These are phyloP conservation scores for Lithobates pipiens DNA, from an alignment of 2,797 vertebrate genomes.

Conservation along the genomic window DNA sequence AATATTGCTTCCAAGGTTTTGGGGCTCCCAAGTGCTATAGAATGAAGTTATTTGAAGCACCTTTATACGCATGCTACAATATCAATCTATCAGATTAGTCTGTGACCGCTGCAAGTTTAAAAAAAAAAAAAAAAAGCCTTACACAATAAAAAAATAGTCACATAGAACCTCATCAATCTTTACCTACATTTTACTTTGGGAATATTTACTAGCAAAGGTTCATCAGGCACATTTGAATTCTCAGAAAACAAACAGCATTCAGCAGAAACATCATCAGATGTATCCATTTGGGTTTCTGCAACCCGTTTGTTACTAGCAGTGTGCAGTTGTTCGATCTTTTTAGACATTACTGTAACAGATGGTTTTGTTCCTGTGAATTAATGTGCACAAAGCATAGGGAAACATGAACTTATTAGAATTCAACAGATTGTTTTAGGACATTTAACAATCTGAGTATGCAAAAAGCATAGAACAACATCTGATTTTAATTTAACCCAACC, in stretches of 20 bases:
- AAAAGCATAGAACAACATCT: conserved; percentile 57
- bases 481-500: conserved; percentile 57
- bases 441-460: conserved; percentile 60
- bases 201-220: neutral
- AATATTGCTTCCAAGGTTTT: no score
- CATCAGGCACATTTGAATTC: neutral
- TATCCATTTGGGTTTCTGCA: conserved; percentile 17
- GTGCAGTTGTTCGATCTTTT: conserved; percentile 36
- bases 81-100: neutral
- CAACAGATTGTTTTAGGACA: conserved; percentile 63
- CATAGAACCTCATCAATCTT: neutral
- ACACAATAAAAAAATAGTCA: no score
- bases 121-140: neutral
- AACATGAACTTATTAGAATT: conserved; percentile 63
- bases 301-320: conserved; percentile 29
- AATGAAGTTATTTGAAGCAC: no score
- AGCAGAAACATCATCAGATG: conserved; percentile 6
- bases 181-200: neutral
- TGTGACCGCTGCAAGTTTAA: neutral
- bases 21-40: no score
- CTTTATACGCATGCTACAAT: neutral
- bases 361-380: conserved; percentile 61
- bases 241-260: neutral
- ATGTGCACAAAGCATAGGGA: conserved; percentile 59
- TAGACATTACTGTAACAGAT: conserved; percentile 56